Base-by-base conservation (phyloP, 2,113 vertebrate species). In the Grammomys surdaster region DNA sequence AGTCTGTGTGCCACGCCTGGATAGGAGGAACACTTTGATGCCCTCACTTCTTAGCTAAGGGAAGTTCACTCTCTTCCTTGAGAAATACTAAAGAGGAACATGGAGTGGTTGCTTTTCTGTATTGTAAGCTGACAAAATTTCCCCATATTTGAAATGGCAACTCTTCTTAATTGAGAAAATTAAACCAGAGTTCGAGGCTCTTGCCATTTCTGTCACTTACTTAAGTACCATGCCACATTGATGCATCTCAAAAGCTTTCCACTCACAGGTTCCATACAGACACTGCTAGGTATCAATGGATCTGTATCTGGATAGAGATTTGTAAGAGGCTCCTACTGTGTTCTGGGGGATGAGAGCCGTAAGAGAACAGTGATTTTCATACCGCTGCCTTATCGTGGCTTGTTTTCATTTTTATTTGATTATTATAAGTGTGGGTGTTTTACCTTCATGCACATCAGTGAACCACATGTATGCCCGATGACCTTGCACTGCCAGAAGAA, bases 61-160 rank as follows among this genome's bases (percentile, higher is more conserved):
- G 84, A 92, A 93, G 88, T 40, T n/a, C 17, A 48, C 33, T 70
- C 65, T 90, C 17, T 88, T 43, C 48, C 58, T 51, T 85, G 65
- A 96, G 31, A 78, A 70, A 56, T 43, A 58, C 24, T 77, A 76
- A 73, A 91, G 40, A 80, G 36, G 31, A 93, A 10, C 1, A 24
- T 46, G 19, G 67, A 14, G 10, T 54, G 31, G 36, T 46, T 60
- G 72, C 78, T 77, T 84, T 84, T 10, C 4, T 36, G 26, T 63
- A 40, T 88, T 22, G 46, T 72, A 51, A 95, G n/a, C 43, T 84
- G 81, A 77, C 11, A 51, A 80, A 43, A 7, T 85, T 89, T 95
- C 7, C 14, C 54, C 28, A 67, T 51, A 40, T 4, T 40, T 93
- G 56, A 63, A 80, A 16, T n/a, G 90, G 22, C 78, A 73, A 70